Evolutionary conservation across 2,888 invertebrate genomes (phyloP), one percentile per base, ranked within the genome.

Genomic region (Tanaodytes sp.): DNA sequence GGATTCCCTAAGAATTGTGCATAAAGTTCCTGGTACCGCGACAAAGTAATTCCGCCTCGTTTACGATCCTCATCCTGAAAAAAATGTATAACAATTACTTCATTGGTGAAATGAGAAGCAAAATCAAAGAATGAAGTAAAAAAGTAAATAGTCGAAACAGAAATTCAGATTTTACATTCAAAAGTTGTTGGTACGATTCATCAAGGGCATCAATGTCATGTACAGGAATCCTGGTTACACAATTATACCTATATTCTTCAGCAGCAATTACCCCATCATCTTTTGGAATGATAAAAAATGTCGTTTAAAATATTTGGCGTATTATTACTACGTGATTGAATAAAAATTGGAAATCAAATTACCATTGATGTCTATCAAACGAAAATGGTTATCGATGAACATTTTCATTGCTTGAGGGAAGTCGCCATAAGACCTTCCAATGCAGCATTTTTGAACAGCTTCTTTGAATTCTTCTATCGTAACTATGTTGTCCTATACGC

Each of bases 321-420:
- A n/a, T n/a, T n/a, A n/a, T n/a, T n/a, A n/a, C n/a, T n/a, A n/a
- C n/a, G n/a, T n/a, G n/a, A n/a, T n/a, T n/a, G n/a, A n/a, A n/a
- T n/a, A n/a, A n/a, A n/a, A n/a, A n/a, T n/a, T n/a, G n/a, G n/a
- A n/a, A n/a, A 23, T 5, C 8, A 20, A 45, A 18, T 75, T 76
- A 86, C 86, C 90, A 79, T 94, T 93, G 62, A 93, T 87, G 79
- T 94, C 94, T 40, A 93, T 90, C 88, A 93, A 89, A 80, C 91
- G 91, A 84, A 94, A 94, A 85, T 93, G 93, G 52, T 91, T 90
- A 83, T 94, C 93, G 80, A 94, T 94, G 83, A 94, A 94, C 81
- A 93, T 92, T 80, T 91, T 93, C 92, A 94, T 92, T 2, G 94
- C 93, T 81, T 93, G 92, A 0, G 94, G 94, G 80, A 94, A 93